Base-by-base conservation (phyloP, 2,797 vertebrate species). In the Tolypeutes matacus region DNA sequence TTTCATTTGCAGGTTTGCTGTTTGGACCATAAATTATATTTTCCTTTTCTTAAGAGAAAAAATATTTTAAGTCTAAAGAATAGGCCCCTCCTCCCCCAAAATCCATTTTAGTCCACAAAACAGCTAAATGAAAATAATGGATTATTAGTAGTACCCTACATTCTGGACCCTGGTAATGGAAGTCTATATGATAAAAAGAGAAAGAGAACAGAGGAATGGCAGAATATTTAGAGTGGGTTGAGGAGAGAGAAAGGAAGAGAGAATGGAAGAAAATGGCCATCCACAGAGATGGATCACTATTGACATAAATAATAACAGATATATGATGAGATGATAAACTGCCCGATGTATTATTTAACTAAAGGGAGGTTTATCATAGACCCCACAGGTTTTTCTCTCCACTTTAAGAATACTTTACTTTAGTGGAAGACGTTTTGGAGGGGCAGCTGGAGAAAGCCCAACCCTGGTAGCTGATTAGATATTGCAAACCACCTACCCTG, bases 41-140 rank as follows among this genome's bases (percentile, higher is more conserved):
- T 93, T 80, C 82, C 18, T 89, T 92, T 89, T 81, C 88, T 86
- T 69, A 0, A 93, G 62, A 96, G 86, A 56, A 96, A 96, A 94
- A 76, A 49, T 75, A 96, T 53, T 91, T 80, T 60, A 95, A 90
- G 72, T 46, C 46, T 46, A 11, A 46, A 46, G 46, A 9, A 46
- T 46, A 46, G 46, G 56, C 13, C 64, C 3, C 12, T 39, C n/a
- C 67, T 21, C 11, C 31, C 12, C 17, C 46, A 18, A 56, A 15
- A 62, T 14, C 58, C 39, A 81, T 65, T 64, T 80, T 9, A 72
- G 69, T 36, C 49, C 36, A 78, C 31, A 86, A 34, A 85, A 72
- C 15, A 87, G n/a, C 65, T 31, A 49, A 62, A 81, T 23, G 31
- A 49, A 77, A 51, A 20, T 46, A 46, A 9, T 8, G 9, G 46